Evolutionary conservation across 2,797 vertebrate genomes (phyloP).

Genomic region (Gambelia wislizenii): DNA sequence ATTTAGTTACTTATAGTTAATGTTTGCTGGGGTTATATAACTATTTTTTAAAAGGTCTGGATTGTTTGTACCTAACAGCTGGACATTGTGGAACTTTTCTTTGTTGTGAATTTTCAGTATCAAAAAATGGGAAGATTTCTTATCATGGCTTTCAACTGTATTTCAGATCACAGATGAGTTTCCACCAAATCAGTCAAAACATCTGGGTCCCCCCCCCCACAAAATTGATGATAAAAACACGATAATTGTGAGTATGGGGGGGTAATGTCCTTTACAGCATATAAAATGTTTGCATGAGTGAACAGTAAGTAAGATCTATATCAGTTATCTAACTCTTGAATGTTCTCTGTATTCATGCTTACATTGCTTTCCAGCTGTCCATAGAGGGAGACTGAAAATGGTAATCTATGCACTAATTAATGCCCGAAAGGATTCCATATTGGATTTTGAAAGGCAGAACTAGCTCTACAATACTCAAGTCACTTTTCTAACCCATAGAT

Average conservation of each 20-base stretch:
- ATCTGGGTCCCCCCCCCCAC: too few relatives aligned
- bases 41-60: not conserved
- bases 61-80: not conserved
- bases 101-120: not conserved
- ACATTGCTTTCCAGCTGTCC: not conserved
- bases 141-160: not conserved
- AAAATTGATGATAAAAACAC: not conserved
- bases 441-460: conserved; percentile 4
- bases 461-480: conserved; percentile 8
- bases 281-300: not conserved
- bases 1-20: not conserved
- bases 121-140: not conserved
- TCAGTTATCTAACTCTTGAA: conserved; percentile 14
- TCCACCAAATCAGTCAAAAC: not conserved
- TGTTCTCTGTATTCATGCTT: not conserved
- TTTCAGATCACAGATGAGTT: not conserved
- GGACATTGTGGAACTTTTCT: not conserved
- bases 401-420: conserved; percentile 33
- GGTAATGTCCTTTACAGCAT: too few relatives aligned
- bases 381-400: conserved; percentile 1
- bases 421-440: conserved; percentile 3
- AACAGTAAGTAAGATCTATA: not conserved
- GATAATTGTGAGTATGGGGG: not conserved
- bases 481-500: not conserved
- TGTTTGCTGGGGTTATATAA: not conserved